Base-by-base conservation (phyloP, 2,888 invertebrate genomes). In the Brachynemurus nebulosus region DNA sequence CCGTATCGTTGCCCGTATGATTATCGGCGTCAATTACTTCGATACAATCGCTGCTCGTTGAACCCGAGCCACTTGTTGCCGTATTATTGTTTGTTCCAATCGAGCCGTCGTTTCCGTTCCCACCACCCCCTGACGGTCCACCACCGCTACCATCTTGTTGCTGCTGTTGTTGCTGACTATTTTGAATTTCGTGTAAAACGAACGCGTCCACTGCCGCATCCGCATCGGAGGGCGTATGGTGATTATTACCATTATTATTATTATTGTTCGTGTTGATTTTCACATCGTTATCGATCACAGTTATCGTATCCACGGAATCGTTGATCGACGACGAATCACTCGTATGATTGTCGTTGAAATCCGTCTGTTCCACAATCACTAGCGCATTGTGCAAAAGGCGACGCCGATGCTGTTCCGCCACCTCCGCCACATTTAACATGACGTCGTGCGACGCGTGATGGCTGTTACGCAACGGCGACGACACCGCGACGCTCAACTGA, bases 131-230 rank as follows among this genome's bases (percentile, higher is more conserved):
- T 30, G 30, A 30, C 11, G 30, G n/a, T 17, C 18, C 36, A 16
- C 17, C 11, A 12, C 17, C 11, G 4, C 14, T 18, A 12, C 17
- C 36, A 36, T 36, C 36, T 3, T 27, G 11, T n/a, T 27, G 27
- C 27, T 27, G 27, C 9, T 36, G 36, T 36, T 36, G 36, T 8
- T n/a, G n/a, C n/a, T n/a, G n/a, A n/a, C n/a, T n/a, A n/a, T n/a
- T 30, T 12, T 30, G 30, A 9, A 42, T 42, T 20, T 42, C 42
- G 12, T 42, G 33, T 14, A 42, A 20, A 4, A 42, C 42, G 16
- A 42, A 42, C n/a, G 42, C 42, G 12, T 25, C 42, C 2, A 30
- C 30, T 30, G 14, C 30, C n/a, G n/a, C 30, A 8, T 6, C 30
- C 4, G 30, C n/a, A 30, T 14, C 30, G n/a, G 6, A 3, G 4